Evolutionary conservation across 2,888 invertebrate species (phyloP), one percentile per base, ranked within the genome.

Genomic region (Icerya purchasi): DNA sequence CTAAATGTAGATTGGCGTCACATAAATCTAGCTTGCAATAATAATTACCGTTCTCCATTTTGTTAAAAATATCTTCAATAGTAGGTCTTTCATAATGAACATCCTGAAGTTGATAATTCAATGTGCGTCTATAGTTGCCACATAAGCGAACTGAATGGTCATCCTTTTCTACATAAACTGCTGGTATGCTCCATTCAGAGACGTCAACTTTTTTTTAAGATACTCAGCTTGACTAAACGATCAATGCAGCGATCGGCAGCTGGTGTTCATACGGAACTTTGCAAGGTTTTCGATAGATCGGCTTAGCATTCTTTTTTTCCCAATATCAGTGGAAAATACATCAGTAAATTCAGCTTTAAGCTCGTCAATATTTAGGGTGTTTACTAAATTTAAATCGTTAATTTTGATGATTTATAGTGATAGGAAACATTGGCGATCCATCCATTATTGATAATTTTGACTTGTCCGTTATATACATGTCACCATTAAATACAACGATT

Each of bases 71-170:
- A 36, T 55, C 55, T 59, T 55, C 36, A 23, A 54, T 56, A 23
- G 58, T 36, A 36, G 53, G 58, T 23, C 36, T 49, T 50, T 36
- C 8, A 36, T 58, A 52, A 53, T 49, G 20, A 20, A 58, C 58
- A 54, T 66, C 63, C 49, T 62, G 53, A 5, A 68, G 58, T 58
- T 54, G 56, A 49, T 61, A 61, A 60, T 68, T 67, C 14, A 68
- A 22, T 2, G 66, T 67, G 10, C 58, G 54, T 60, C 67, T 68
- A 61, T 67, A 67, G 60, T 67, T 65, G 14, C 64, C 67, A 63
- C 67, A 68, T 3, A 68, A 22, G 14, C 66, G 51, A 22, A 67
- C 54, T 21, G 57, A 23, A 18, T 64, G 64, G 59, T 66, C 62
- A 10, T 50, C 25, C 56, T 68, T 68, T 23, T 65, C 53, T 18